These are phyloP conservation scores for Spinus pinus DNA, from an alignment of 2,797 vertebrate species.

Conservation along the genomic window DNA sequence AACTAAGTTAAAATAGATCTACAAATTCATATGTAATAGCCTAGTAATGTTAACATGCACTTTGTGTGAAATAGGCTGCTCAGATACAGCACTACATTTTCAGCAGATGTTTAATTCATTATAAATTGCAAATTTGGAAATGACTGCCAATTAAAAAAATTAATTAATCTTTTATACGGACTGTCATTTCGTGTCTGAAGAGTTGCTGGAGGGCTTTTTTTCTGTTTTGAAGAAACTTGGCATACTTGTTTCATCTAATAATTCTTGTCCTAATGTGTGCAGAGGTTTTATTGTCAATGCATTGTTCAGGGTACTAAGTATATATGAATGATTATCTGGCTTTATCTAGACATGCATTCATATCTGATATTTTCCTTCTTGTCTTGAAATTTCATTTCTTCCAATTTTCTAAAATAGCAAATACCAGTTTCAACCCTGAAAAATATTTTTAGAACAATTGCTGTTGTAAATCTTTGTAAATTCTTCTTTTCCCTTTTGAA, in stretches of 20 bases:
- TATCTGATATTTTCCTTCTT: neutral
- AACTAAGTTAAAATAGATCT: neutral
- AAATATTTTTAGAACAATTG: neutral
- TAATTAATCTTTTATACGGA: constrained; percentile 1
- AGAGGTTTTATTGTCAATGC: neutral
- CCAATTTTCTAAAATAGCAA: neutral
- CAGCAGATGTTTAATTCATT: constrained; percentile 25
- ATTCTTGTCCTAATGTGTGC: neutral
- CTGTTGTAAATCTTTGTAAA: neutral
- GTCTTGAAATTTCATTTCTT: neutral
- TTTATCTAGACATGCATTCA: neutral
- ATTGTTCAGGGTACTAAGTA: neutral
- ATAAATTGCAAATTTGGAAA: constrained; percentile 56
- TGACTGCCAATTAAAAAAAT: constrained; percentile 53
- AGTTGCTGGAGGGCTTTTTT: neutral
- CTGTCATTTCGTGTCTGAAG: constrained; percentile 55
- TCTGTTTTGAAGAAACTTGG: constrained; percentile 21
- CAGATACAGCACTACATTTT: constrained; percentile 26
- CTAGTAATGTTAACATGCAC: neutral
- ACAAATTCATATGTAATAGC: neutral
- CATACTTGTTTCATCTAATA: constrained; percentile 18
- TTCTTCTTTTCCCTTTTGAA: neutral
- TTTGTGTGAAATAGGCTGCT: neutral
- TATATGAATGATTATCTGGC: neutral
- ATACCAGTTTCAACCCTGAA: neutral